phyloP scores from a whole-genome alignment of 2,113 vertebrate genomes.

The Amazona vittata region DNA sequence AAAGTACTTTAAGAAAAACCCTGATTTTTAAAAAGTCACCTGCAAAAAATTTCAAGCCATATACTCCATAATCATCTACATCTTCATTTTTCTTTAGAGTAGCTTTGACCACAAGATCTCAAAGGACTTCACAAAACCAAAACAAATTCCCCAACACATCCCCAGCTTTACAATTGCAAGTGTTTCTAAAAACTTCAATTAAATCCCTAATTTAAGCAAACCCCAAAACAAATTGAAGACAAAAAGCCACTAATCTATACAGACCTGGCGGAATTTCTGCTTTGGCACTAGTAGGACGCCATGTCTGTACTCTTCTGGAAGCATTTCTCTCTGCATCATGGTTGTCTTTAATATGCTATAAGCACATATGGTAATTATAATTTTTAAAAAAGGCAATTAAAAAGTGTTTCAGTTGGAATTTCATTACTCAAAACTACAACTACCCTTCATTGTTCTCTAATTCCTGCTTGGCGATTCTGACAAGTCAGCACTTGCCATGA shows the following conservation, averaged over 20 bases:
- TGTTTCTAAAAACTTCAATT: neutral
- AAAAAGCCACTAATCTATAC: neutral
- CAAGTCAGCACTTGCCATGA: neutral
- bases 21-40: neutral
- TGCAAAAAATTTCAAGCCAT: neutral
- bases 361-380: neutral
- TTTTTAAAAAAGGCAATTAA: neutral
- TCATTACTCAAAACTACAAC: neutral
- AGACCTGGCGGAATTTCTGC: conserved; percentile 74
- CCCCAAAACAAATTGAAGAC: neutral
- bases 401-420: neutral
- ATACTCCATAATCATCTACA: neutral
- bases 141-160: neutral
- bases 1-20: neutral
- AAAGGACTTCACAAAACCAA: neutral
- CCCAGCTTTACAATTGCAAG: neutral
- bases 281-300: conserved; percentile 67
- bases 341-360: conserved; percentile 61
- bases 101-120: neutral
- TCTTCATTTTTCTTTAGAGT: neutral
- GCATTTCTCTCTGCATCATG: neutral
- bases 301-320: neutral
- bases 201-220: neutral
- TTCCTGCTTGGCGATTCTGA: neutral
- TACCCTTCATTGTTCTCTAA: neutral